phyloP scores from a whole-genome alignment of 2,797 vertebrate species.

The Zenarchopterus dispar region DNA sequence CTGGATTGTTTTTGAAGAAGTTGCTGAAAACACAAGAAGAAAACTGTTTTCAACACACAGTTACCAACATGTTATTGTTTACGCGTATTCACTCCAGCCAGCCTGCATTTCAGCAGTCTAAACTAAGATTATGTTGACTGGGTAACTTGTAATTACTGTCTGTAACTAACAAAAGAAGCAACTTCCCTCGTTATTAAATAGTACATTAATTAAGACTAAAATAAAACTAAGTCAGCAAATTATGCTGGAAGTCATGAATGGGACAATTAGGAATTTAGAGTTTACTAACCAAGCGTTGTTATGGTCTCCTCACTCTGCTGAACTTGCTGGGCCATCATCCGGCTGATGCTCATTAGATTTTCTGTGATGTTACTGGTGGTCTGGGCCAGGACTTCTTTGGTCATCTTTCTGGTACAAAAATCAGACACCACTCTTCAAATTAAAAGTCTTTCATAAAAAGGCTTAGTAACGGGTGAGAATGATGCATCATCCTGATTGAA shows the following conservation, averaged over 20 bases:
- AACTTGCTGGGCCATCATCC: conserved; percentile 98
- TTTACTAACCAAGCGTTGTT: conserved; percentile 86
- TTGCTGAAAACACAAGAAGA: conserved; percentile 73
- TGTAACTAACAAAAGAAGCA: too few relatives aligned
- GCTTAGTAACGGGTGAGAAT: neutral
- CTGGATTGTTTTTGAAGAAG: conserved; percentile 91
- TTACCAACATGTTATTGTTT: too few relatives aligned
- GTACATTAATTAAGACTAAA: neutral
- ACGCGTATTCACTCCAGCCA: too few relatives aligned
- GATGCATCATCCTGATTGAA: neutral
- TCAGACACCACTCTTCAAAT: neutral
- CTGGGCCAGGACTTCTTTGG: conserved; percentile 91
- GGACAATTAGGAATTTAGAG: neutral
- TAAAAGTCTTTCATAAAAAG: neutral
- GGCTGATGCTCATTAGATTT: conserved; percentile 94
- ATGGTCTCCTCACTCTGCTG: conserved; percentile 94
- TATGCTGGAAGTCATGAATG: neutral
- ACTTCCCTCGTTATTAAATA: too few relatives aligned
- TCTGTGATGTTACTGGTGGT: conserved; percentile 91
- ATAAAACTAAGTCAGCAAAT: neutral
- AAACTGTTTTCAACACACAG: neutral
- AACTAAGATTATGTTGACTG: too few relatives aligned
- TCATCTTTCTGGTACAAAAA: conserved; percentile 83
- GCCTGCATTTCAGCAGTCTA: too few relatives aligned
- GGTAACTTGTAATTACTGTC: too few relatives aligned